Evolutionary conservation across 1,140 invertebrate genomes (phyloP), one percentile per base, ranked within the genome.

Genomic region (Radopholus similis): DNA sequence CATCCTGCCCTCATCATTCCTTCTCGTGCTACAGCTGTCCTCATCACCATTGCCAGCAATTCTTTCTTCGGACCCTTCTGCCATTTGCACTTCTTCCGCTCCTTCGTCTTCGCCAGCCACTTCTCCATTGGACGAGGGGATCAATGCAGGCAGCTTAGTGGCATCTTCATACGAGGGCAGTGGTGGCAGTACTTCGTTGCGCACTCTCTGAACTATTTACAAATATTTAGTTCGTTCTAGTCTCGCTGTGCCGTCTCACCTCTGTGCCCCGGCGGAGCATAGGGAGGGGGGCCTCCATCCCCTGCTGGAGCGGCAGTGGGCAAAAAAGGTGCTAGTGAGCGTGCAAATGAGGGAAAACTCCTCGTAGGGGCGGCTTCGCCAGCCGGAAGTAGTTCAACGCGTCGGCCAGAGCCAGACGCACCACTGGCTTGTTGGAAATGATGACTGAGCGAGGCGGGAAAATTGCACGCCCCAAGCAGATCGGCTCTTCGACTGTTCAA

Each of bases 151-250:
- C 49, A 77, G 54, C 58, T 80, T 80, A 1, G 79, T 80, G 26
- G 78, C 78, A 66, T 82, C 78, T 53, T 80, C 78, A 58, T 82
- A 81, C 18, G 59, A 72, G 32, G 79, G 79, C 15, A 81, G 55
- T 18, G 79, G 79, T 2, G 79, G 79, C 21, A 81, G 59, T 18
- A 66, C 64, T 56, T 81, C 78, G 47, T 71, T 67, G 18, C 77
- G 53, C 35, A 44, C 15, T 42, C 68, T 30, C 28, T 68, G 54
- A 21, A 28, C 59, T 77, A 47, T 28, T 21, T 68, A 4, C 4
- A 51, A 26, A 66, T 23, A 26, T 21, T 28, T 30, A n/a, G n/a
- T n/a, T n/a, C 15, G 6, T 69, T n/a, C 23, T n/a, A 73, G 11
- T 51, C 49, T 35, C 11, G 35, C 23, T 72, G 4, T 32, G 65